Conservation (phyloP, 2,113 vertebrate species). For the Megaceryle torquata region DNA sequence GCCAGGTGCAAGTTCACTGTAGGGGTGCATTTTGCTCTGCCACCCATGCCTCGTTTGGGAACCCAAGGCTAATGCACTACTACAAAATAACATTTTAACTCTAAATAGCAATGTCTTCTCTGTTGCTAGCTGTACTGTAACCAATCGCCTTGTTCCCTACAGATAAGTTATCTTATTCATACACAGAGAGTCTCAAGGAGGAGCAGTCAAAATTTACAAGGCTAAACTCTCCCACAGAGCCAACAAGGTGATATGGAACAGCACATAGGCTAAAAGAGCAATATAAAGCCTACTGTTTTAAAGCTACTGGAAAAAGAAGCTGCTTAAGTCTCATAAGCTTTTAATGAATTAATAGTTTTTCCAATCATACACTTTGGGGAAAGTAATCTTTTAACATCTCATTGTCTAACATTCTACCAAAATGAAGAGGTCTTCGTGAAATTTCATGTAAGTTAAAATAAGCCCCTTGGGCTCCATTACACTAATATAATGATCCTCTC, state of each 20-base stretch:
- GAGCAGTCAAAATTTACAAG: neutral
- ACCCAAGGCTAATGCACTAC: neutral
- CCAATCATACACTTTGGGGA: neutral
- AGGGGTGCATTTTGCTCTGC: neutral
- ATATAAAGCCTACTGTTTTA: neutral
- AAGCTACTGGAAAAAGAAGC: neutral
- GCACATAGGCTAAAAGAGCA: neutral
- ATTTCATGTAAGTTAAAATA: neutral
- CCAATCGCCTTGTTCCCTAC: neutral
- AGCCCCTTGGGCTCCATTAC: neutral
- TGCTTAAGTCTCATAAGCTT: neutral
- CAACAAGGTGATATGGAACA: neutral
- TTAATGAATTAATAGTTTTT: neutral
- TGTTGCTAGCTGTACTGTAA: neutral
- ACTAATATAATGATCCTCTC: neutral
- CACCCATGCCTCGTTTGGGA: neutral
- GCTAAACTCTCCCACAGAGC: neutral
- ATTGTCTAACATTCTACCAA: neutral
- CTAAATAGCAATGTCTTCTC: neutral
- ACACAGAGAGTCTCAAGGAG: neutral
- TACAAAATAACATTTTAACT: neutral
- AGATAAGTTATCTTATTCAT: constrained; percentile 2
- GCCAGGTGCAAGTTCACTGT: neutral
- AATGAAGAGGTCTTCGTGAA: neutral
- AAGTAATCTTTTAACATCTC: neutral